These are phyloP conservation scores for Regulus satrapa DNA, from an alignment of 2,113 vertebrate species.

Conservation along the genomic window DNA sequence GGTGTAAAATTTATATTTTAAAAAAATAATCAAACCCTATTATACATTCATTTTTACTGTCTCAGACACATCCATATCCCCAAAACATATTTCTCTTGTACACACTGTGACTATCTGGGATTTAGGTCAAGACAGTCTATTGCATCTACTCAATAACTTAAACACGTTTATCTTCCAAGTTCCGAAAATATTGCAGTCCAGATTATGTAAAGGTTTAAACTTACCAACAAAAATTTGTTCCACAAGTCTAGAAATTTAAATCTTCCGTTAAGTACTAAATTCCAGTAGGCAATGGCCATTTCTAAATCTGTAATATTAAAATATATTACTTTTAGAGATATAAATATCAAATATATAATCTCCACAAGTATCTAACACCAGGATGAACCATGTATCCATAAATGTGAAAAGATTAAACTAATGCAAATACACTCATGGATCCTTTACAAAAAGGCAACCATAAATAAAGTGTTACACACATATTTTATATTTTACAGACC, in stretches of 20 bases:
- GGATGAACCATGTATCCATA: not conserved
- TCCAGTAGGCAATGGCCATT: slow-evolving; percentile 90
- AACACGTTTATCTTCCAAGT: not conserved
- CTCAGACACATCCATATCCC: not conserved
- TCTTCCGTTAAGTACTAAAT: slow-evolving; percentile 89
- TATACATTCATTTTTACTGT: not conserved
- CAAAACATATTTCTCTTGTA: not conserved
- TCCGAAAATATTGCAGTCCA: slow-evolving; percentile 7
- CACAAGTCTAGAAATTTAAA: slow-evolving; percentile 92
- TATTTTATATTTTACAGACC: not conserved
- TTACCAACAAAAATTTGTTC: slow-evolving; percentile 92
- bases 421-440: not conserved
- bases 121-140: not conserved
- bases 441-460: not conserved
- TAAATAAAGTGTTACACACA: not conserved
- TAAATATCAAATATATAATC: slow-evolving; percentile 24
- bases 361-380: not conserved
- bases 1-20: not conserved
- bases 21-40: not conserved
- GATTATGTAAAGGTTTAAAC: slow-evolving; percentile 60
- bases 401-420: not conserved
- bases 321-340: slow-evolving; percentile 59
- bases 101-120: not conserved
- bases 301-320: slow-evolving; percentile 85
- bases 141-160: not conserved